Base-by-base conservation (phyloP, 2,888 invertebrate species). In the Chloroclysta siterata region DNA sequence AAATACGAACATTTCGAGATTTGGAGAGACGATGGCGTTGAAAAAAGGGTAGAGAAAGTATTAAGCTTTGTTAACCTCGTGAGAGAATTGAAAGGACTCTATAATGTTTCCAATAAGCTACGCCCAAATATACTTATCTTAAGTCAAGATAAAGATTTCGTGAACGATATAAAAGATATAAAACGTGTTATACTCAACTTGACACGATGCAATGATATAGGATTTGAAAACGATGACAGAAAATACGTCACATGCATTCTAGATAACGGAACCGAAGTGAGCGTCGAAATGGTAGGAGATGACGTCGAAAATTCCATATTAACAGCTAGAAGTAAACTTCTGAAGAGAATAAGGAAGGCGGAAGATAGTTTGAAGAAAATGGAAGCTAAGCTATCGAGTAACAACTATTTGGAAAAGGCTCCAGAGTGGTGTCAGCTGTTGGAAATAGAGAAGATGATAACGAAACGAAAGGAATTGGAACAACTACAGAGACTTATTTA, bases 41-140 rank as follows among this genome's bases (percentile, higher is more conserved):
- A 95, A 72, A 74, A 77, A 1, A 85, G 93, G 78, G 84, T 94
- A 0, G 79, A 85, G 0, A 88, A 87, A 65, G 70, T 94, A 13
- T 78, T 95, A 14, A 85, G 80, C 44, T 77, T 93, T 4, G 82
- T 95, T 13, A 80, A 82, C 68, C 74, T 90, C 41, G 85, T 95
- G 14, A 86, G 95, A 67, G 94, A 94, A 76, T 67, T 95, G 0
- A 95, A 93, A 79, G 94, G 93, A 13, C 83, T 93, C 51, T 94
- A 94, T 69, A 88, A 90, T 66, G 91, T 95, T 44, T 87, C 94
- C 0, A 94, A 93, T 66, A 94, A 94, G 73, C 74, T 91, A 42
- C 85, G 82, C 50, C 94, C 94, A 0, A 71, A 70, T 0, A 74
- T 84, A 33, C 69, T 66, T 36, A 71, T 93, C 6, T 75, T 78